Evolutionary conservation across 2,113 vertebrate genomes (phyloP).

Genomic region (Pelvicachromis taeniatus): DNA sequence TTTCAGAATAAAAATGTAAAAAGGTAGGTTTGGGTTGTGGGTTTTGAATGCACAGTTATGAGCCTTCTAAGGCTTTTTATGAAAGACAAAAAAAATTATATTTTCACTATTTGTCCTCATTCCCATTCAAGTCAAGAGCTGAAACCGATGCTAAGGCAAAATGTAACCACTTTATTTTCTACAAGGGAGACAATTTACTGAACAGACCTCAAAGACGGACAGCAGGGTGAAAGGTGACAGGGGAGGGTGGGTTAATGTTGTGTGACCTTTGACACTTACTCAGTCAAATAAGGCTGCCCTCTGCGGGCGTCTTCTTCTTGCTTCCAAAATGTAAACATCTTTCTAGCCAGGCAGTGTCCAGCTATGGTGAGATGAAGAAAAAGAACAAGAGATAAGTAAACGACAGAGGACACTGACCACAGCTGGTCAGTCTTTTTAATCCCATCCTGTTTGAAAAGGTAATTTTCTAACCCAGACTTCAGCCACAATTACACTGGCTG

Average conservation of each 20-base stretch:
- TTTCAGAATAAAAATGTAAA: not conserved
- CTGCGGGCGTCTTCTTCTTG: constrained; percentile 19
- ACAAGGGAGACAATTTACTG: not conserved
- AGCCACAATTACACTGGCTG: not conserved
- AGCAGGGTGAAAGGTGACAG: not conserved
- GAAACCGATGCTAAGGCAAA: not conserved
- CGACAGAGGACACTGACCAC: not conserved
- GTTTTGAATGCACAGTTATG: too few species aligned
- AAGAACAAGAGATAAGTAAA: not conserved
- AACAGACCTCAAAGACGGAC: not conserved
- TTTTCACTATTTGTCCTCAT: not conserved
- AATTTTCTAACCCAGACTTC: not conserved
- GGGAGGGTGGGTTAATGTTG: not conserved
- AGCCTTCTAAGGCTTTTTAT: too few species aligned
- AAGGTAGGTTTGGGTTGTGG: not conserved
- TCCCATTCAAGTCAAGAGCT: fast-evolving
- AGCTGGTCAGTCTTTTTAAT: not conserved
- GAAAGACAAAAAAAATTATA: not conserved
- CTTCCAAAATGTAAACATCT: constrained; percentile 48
- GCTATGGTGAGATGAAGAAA: constrained; percentile 62
- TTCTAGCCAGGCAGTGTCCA: constrained; percentile 71
- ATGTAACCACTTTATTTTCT: not conserved
- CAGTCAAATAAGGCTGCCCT: constrained; percentile 56
- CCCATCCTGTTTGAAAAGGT: not conserved
- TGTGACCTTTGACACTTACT: constrained; percentile 73